phyloP scores from a whole-genome alignment of 2,113 vertebrate genomes.

The Trichomycterus rosablanca region DNA sequence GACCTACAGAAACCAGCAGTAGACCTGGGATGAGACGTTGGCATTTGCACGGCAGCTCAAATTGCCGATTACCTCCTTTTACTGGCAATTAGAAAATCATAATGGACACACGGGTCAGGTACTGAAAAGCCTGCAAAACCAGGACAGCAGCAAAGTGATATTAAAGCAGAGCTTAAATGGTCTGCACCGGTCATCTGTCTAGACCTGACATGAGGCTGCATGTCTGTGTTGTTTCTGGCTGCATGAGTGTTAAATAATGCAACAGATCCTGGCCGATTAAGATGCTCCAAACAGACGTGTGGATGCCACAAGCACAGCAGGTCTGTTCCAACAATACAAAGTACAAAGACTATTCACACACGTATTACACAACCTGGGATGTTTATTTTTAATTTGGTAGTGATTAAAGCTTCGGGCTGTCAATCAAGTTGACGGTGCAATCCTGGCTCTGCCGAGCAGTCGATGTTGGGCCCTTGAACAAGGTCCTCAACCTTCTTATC shows the following conservation, averaged over 20 bases:
- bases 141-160: constrained; percentile 18
- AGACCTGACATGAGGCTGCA: constrained; percentile 6
- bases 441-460: no score
- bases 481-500: no score
- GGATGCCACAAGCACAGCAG: no score
- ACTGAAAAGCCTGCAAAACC: not conserved
- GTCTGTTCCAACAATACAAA: no score
- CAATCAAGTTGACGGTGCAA: no score
- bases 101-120: constrained; percentile 20
- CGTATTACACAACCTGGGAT: no score
- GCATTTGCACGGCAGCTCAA: constrained; percentile 26
- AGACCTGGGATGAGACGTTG: not conserved
- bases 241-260: constrained; percentile 17
- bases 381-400: no score
- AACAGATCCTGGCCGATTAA: not conserved
- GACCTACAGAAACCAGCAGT: not conserved
- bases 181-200: not conserved
- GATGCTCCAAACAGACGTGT: no score
- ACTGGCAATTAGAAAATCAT: constrained; percentile 45
- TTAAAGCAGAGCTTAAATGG: constrained; percentile 6
- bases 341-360: no score
- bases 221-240: constrained; percentile 6
- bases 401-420: no score
- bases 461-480: no score
- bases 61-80: constrained; percentile 41